Conservation (phyloP, 2,113 vertebrate species). For the Istiophorus platypterus region DNA sequence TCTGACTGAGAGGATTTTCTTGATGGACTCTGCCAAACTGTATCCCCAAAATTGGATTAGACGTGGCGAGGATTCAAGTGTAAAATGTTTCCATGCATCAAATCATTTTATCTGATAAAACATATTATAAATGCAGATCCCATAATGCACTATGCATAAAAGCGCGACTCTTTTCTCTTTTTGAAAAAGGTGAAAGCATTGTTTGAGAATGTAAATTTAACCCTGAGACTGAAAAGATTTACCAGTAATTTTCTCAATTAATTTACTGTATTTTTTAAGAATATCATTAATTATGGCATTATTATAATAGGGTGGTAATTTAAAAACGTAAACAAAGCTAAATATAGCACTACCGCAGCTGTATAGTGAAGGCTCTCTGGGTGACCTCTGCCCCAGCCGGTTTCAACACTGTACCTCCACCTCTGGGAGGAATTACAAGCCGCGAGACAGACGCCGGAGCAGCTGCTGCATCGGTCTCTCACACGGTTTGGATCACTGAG, state of each 20-base stretch:
- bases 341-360: constrained; percentile 26
- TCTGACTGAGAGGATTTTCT: constrained; percentile 55
- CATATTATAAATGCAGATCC: constrained; percentile 50
- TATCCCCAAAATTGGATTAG: constrained; percentile 61
- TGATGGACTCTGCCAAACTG: constrained; percentile 63
- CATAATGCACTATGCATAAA: constrained; percentile 57
- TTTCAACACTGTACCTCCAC: constrained; percentile 52
- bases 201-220: constrained; percentile 56
- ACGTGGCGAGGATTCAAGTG: constrained; percentile 56
- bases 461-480: constrained; percentile 59
- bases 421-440: constrained; percentile 65
- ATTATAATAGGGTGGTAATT: not conserved
- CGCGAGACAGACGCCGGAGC: constrained; percentile 65
- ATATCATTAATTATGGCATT: constrained; percentile 17
- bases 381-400: constrained; percentile 51
- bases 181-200: constrained; percentile 48
- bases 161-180: constrained; percentile 40
- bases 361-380: constrained; percentile 6
- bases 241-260: constrained; percentile 14
- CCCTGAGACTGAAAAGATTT: constrained; percentile 27
- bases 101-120: constrained; percentile 56
- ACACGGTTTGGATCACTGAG: constrained; percentile 61
- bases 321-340: constrained; percentile 49
- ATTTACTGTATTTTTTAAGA: constrained; percentile 29
- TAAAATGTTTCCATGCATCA: constrained; percentile 63